phyloP scores from a whole-genome alignment of 2,797 vertebrate genomes.

The Ctenopoma kingsleyae region DNA sequence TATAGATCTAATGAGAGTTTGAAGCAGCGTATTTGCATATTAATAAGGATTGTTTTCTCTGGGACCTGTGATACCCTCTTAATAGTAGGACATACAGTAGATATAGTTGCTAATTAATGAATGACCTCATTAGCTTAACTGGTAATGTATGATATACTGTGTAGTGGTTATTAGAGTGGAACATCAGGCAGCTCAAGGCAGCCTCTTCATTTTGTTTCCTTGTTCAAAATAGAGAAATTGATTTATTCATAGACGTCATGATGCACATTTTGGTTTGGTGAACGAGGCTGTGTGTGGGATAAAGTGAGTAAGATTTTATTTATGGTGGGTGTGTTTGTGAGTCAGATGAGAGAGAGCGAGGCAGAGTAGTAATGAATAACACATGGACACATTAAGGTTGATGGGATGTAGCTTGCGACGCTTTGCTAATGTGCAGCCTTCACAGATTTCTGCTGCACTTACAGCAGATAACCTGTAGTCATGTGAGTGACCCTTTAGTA shows the following conservation, averaged over 20 bases:
- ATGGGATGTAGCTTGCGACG: slow-evolving; percentile 50
- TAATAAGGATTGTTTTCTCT: slow-evolving; percentile 54
- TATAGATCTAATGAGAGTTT: slow-evolving; percentile 51
- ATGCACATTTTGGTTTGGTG: slow-evolving; percentile 31
- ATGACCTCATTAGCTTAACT: slow-evolving; percentile 57
- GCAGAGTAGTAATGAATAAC: slow-evolving; percentile 51
- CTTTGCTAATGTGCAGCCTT: slow-evolving; percentile 60
- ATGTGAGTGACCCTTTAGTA: slow-evolving; percentile 37
- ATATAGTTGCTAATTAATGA: slow-evolving; percentile 57
- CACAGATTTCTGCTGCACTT: slow-evolving; percentile 61
- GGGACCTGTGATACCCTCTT: slow-evolving; percentile 32
- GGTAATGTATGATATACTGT: slow-evolving; percentile 42
- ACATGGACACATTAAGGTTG: slow-evolving; percentile 65
- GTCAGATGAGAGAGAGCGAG: slow-evolving; percentile 33
- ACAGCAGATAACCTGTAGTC: slow-evolving; percentile 46
- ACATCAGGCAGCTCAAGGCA: slow-evolving; percentile 30
- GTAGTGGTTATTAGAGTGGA: slow-evolving; percentile 35
- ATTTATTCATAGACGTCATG: slow-evolving; percentile 34
- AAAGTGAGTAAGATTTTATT: slow-evolving; percentile 44
- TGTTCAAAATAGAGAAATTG: slow-evolving; percentile 10
- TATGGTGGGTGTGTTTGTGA: slow-evolving; percentile 45
- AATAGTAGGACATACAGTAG: slow-evolving; percentile 26
- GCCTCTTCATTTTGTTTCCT: slow-evolving; percentile 36
- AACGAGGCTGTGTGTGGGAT: slow-evolving; percentile 31
- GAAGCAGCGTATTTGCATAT: slow-evolving; percentile 62